Base-by-base conservation (phyloP, 2,113 vertebrate genomes). In the Eupsittula cactorum region DNA sequence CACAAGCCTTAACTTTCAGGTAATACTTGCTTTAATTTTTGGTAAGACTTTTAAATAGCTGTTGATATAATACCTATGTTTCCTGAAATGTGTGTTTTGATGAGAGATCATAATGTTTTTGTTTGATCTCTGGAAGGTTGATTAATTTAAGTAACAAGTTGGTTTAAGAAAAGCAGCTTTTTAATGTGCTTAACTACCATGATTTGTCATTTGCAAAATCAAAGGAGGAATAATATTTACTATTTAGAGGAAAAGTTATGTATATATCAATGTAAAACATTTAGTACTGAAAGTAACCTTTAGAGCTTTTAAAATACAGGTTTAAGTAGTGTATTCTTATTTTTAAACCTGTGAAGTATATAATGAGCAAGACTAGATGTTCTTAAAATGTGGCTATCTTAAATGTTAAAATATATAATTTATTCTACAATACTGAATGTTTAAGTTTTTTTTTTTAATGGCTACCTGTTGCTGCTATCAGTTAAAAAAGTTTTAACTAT, bases 1-100 rank as follows among this genome's bases (percentile, higher is more conserved):
- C 20, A 35, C 18, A 64, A 74, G 10, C 53, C 14, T 70, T 84
- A 75, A 46, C 21, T 69, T 50, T 59, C 15, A 69, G 18, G n/a
- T 57, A 35, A 25, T 46, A 17, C 7, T 75, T 50, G 21, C 13
- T 67, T 47, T 73, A n/a, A 25, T 31, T 55, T 17, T 49, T 62
- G 35, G 18, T 21, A 64, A 41, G 31, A 11, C 24, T 79, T 59
- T 84, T 60, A n/a, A 64, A 10, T 47, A 76, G 49, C 53, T 79
- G 11, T 46, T 64, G 29, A 25, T 69, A 2, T 11, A 41, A n/a
- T 52, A 74, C 28, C 33, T 6, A 4, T 0, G 0, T 70, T 70
- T 80, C 64, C 42, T 63, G 33, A 42, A 52, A 42, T 29, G 4
- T 27, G 7, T 53, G 4, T 42, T 85, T 76, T 65, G 21, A 59